A percentile compares a stretch with the other conserved stretches of the same genome.
Evolutionary conservation across 2,888 invertebrate species (phyloP).

Genomic region (Halictus quadricinctus): DNA sequence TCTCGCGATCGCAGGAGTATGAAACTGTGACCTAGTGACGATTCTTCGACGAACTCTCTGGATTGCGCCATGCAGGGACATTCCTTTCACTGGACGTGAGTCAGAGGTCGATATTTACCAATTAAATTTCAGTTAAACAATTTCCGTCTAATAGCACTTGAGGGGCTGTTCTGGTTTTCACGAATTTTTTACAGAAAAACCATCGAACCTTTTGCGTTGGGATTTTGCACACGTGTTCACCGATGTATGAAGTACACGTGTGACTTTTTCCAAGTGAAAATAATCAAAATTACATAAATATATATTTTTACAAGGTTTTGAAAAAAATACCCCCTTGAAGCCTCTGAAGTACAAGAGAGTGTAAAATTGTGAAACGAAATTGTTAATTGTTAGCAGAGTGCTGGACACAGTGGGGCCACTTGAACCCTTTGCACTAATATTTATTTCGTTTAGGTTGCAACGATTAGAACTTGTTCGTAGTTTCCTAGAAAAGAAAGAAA

Average conservation of each 20-base stretch:
- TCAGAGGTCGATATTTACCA: neutral
- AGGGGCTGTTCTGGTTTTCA: neutral
- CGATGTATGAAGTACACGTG: too few relatives aligned
- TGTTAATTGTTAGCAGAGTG: neutral
- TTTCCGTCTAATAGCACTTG: neutral
- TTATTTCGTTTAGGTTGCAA: too few relatives aligned
- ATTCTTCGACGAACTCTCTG: constrained; percentile 19
- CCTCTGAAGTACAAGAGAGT: neutral
- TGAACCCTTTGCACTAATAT: too few relatives aligned
- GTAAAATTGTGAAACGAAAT: neutral
- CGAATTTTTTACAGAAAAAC: neutral
- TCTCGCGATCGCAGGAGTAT: constrained; percentile 28
- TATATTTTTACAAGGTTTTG: too few relatives aligned
- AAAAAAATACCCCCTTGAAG: too few relatives aligned
- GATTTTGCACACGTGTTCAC: too few relatives aligned
- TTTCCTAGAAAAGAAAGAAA: too few relatives aligned
- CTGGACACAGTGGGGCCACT: neutral
- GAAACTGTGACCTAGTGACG: constrained; percentile 49
- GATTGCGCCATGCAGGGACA: constrained; percentile 36
- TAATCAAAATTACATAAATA: neutral
- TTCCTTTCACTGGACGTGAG: constrained; percentile 46
- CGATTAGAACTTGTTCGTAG: too few relatives aligned
- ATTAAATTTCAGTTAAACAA: neutral
- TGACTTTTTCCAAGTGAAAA: too few relatives aligned
- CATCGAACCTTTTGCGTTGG: too few relatives aligned